phyloP scores from a whole-genome alignment of 2,797 vertebrate species.

The Ctenopoma kingsleyae region DNA sequence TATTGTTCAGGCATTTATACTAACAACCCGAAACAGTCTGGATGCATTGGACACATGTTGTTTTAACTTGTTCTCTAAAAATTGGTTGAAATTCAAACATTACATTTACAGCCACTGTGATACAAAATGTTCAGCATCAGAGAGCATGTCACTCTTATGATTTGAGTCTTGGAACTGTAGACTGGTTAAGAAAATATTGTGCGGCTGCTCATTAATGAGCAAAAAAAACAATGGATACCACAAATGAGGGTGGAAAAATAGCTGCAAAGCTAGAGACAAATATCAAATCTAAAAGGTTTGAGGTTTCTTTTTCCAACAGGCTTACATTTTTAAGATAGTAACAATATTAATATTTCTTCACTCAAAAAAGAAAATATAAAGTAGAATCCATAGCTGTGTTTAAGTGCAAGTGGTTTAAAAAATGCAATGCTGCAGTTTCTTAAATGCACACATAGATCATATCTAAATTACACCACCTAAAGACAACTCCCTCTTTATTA shows the following conservation, averaged over 20 bases:
- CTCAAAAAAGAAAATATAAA: not conserved
- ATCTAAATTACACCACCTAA: slow-evolving; percentile 42
- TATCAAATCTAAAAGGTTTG: not conserved
- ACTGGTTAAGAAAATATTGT: not conserved
- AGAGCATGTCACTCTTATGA: not conserved
- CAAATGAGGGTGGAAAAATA: not conserved
- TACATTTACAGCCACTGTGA: not conserved
- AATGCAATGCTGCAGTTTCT: slow-evolving; percentile 14
- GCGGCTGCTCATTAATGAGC: not conserved
- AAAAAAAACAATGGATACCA: not conserved
- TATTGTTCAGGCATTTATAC: too few relatives aligned
- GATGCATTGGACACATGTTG: too few relatives aligned
- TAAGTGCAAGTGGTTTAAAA: not conserved
- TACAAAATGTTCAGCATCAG: not conserved
- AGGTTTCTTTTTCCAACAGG: not conserved
- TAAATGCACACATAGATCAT: slow-evolving; percentile 46
- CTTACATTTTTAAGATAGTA: not conserved
- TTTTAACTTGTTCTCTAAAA: too few relatives aligned
- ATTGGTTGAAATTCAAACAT: too few relatives aligned
- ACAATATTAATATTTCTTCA: not conserved
- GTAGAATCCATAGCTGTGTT: not conserved
- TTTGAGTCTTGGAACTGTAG: not conserved
- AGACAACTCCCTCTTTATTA: slow-evolving; percentile 36
- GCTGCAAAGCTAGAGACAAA: not conserved
- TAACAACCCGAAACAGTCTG: too few relatives aligned